Conservation (phyloP, 1,140 invertebrate genomes). For the Wiebesia pumilae region DNA sequence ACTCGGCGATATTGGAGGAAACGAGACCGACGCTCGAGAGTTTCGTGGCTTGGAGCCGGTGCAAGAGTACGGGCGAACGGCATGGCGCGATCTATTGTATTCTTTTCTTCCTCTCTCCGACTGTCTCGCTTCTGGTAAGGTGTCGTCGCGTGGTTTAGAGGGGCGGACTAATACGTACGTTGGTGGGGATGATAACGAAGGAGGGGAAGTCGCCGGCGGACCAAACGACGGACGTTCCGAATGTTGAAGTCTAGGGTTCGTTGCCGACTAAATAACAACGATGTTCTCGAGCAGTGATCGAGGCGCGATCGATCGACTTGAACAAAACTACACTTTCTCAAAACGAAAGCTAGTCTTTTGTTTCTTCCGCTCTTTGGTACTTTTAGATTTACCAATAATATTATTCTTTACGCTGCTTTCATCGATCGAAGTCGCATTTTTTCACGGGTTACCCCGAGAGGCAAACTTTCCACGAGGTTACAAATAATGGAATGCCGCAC, state of each 20-base stretch:
- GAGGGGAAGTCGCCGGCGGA: neutral
- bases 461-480: too few relatives aligned
- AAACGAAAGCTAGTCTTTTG: neutral
- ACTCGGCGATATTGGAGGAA: too few relatives aligned
- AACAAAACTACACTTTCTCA: neutral
- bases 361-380: neutral
- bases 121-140: neutral
- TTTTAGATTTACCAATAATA: too few relatives aligned
- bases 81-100: neutral
- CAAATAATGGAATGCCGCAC: too few relatives aligned
- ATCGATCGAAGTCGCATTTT: too few relatives aligned
- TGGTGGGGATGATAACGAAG: neutral
- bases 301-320: neutral
- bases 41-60: too few relatives aligned
- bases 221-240: neutral
- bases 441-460: too few relatives aligned
- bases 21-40: too few relatives aligned
- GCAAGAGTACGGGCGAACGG: too few relatives aligned
- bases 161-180: neutral
- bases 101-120: neutral
- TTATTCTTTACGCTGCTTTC: too few relatives aligned
- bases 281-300: too few relatives aligned
- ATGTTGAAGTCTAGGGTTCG: neutral
- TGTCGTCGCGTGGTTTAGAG: conserved; percentile 34
- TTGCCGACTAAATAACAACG: neutral